Conservation (phyloP, 2,113 vertebrate genomes). For the Pygoscelis adeliae region DNA sequence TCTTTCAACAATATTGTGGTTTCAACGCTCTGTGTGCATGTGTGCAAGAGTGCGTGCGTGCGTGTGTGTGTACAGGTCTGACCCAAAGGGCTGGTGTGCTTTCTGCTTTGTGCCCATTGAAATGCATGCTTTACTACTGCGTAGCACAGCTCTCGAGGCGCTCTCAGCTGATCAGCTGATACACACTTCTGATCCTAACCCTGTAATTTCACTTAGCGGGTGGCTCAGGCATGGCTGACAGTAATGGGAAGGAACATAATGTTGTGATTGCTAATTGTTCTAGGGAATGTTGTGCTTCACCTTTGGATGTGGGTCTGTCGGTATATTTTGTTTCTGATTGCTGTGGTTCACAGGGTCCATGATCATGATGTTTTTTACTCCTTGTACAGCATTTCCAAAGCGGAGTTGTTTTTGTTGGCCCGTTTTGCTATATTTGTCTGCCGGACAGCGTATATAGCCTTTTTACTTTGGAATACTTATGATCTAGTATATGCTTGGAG, state of each 20-base stretch:
- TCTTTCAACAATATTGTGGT: not conserved
- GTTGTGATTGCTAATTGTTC: conserved; percentile 33
- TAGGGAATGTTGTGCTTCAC: not conserved
- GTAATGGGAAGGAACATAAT: not conserved
- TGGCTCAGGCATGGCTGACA: not conserved
- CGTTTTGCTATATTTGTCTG: not conserved
- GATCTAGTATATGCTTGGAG: not conserved
- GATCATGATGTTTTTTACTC: not conserved
- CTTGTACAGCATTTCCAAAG: not conserved
- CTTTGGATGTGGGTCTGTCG: not conserved
- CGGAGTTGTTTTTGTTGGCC: not conserved
- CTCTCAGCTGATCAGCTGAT: conserved; percentile 25
- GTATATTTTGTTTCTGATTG: not conserved
- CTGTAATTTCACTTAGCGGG: conserved; percentile 38
- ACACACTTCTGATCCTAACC: not conserved
- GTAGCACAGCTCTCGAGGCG: not conserved
- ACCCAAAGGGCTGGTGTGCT: not conserved
- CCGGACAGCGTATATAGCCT: not conserved
- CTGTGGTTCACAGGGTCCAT: not conserved
- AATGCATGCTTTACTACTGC: not conserved
- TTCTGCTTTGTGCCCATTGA: not conserved
- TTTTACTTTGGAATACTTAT: not conserved
- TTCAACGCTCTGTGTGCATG: accelerated
- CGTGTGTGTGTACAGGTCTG: not conserved
- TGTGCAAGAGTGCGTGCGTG: too few relatives aligned